Evolutionary conservation across 1,140 invertebrate species (phyloP).

Genomic region (Drosophila carrolli): DNA sequence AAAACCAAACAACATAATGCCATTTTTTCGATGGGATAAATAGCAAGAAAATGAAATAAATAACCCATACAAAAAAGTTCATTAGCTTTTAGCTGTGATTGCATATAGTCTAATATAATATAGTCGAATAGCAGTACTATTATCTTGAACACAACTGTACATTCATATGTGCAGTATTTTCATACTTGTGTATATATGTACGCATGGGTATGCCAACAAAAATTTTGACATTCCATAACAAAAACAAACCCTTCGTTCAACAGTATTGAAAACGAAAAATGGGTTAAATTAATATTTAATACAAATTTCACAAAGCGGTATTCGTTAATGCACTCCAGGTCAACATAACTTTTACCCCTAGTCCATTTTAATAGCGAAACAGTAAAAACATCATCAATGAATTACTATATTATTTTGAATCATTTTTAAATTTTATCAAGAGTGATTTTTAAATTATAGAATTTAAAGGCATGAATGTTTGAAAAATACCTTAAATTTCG

Average conservation of each 20-base stretch:
- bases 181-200: background rate
- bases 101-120: too few species aligned
- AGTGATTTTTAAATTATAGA: too few species aligned
- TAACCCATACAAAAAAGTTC: too few species aligned
- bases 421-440: too few species aligned
- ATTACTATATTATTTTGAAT: background rate
- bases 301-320: background rate
- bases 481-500: too few species aligned
- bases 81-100: too few species aligned
- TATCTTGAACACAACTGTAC: background rate
- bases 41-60: too few species aligned
- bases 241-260: conserved; percentile 3
- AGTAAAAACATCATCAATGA: background rate
- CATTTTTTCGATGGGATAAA: too few species aligned
- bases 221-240: conserved; percentile 18
- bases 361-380: background rate
- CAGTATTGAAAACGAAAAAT: background rate
- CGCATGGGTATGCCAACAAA: conserved; percentile 22
- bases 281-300: conserved; percentile 5
- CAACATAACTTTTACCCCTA: background rate
- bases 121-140: background rate
- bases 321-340: background rate
- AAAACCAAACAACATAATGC: too few species aligned
- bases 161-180: background rate
- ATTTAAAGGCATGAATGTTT: too few species aligned